Evolutionary conservation across 2,113 vertebrate species (phyloP).

Genomic region (Strix uralensis): DNA sequence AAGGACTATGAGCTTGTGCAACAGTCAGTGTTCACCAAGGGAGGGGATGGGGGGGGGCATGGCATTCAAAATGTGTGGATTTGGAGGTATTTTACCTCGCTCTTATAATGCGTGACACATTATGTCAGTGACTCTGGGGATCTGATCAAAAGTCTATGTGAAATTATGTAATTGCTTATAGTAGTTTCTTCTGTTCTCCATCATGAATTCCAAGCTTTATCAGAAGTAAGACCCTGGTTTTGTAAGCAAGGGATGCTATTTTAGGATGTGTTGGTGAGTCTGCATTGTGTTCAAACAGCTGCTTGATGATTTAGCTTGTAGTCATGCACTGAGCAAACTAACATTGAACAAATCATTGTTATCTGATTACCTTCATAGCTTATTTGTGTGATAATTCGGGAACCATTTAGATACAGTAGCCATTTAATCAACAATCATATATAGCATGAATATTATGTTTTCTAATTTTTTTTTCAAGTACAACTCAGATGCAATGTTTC

Average conservation of each 20-base stretch:
- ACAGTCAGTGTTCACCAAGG: background rate
- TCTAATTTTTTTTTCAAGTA: constrained; percentile 22
- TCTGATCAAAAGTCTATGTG: background rate
- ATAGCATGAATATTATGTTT: background rate
- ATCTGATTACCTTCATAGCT: constrained; percentile 11
- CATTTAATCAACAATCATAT: constrained; percentile 23
- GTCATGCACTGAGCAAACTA: background rate
- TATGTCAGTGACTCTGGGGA: background rate
- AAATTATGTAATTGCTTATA: background rate
- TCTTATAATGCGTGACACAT: background rate
- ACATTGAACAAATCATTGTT: background rate
- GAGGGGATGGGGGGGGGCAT: background rate
- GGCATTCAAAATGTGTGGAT: background rate
- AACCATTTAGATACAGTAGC: background rate
- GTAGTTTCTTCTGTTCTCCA: background rate
- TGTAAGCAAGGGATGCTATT: background rate
- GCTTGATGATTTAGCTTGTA: background rate
- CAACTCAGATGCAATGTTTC: background rate
- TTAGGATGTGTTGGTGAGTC: background rate
- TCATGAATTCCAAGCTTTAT: background rate
- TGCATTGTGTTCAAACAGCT: background rate
- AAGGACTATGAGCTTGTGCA: background rate
- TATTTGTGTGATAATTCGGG: background rate
- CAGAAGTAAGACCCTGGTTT: background rate
- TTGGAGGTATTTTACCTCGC: background rate